Evolutionary conservation across 2,113 vertebrate species (phyloP).

Genomic region (Globicephala melas): DNA sequence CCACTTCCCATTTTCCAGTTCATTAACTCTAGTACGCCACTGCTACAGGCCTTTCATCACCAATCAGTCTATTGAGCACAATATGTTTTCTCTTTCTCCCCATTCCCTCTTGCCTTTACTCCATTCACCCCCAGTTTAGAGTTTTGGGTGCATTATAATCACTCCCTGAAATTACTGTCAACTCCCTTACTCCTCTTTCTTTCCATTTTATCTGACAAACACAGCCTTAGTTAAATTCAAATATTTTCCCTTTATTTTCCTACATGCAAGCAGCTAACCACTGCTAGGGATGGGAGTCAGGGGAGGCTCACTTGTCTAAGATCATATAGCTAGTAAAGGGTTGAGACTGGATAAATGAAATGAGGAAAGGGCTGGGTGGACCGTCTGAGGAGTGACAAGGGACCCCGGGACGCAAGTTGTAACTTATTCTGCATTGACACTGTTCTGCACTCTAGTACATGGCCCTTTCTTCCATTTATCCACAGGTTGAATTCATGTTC

Average conservation of each 20-base stretch:
- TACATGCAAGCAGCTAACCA: background rate
- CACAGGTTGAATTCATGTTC: background rate
- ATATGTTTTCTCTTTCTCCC: background rate
- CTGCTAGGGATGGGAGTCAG: background rate
- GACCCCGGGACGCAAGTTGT: background rate
- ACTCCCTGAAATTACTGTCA: background rate
- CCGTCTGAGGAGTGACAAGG: background rate
- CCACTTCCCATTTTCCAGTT: background rate
- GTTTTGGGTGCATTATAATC: background rate
- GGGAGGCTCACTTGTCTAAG: background rate
- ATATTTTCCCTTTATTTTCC: background rate
- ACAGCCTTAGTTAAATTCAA: background rate
- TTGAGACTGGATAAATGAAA: background rate
- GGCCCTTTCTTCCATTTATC: background rate
- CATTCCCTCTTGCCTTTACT: background rate
- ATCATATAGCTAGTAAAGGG: background rate
- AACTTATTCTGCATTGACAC: background rate
- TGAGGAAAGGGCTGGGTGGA: background rate
- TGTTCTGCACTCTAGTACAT: background rate
- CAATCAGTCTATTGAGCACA: background rate
- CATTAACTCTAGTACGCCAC: background rate
- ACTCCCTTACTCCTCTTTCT: background rate
- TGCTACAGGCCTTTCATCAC: background rate
- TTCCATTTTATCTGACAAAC: background rate
- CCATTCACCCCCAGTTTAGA: background rate